Conservation (phyloP, 2,797 vertebrate species). For the Bothrops alternatus region DNA sequence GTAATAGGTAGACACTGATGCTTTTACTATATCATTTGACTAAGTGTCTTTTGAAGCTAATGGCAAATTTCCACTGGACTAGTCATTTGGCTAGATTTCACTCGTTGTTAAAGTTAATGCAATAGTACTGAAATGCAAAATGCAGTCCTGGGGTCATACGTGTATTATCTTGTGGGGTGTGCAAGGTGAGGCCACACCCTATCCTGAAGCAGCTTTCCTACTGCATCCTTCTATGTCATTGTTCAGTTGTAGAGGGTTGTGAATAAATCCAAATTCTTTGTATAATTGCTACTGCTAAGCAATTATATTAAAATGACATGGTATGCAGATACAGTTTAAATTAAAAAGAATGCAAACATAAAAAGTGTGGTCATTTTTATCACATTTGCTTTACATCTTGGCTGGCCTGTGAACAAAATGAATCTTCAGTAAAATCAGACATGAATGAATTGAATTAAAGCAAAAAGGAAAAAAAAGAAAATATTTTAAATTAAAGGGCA, state of each 20-base stretch:
- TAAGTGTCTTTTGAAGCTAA: conserved; percentile 25
- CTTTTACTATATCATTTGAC: conserved; percentile 24
- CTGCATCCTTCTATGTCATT: not conserved
- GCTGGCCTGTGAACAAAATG: not conserved
- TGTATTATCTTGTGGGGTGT: not conserved
- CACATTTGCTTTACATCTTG: not conserved
- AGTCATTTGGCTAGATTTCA: not conserved
- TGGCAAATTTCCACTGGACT: conserved; percentile 34
- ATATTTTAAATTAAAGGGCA: not conserved
- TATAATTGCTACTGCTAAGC: not conserved
- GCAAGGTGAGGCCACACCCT: not conserved
- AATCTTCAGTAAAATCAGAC: not conserved
- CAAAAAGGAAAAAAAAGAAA: too few species aligned
- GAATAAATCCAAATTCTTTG: not conserved
- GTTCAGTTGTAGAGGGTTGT: not conserved
- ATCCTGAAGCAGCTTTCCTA: not conserved
- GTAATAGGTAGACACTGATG: conserved; percentile 4
- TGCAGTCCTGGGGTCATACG: not conserved
- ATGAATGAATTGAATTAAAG: not conserved
- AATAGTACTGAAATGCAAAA: not conserved
- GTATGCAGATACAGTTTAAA: not conserved
- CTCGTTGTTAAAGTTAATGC: conserved; percentile 6
- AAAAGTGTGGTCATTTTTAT: not conserved
- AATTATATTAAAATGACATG: not conserved
- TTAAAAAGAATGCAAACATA: not conserved